Percentiles rank a stretch among this genome's conserved stretches.
These are phyloP conservation scores for Drosophila ambigua DNA, from an alignment of 1,140 invertebrate species.

Conservation along the genomic window DNA sequence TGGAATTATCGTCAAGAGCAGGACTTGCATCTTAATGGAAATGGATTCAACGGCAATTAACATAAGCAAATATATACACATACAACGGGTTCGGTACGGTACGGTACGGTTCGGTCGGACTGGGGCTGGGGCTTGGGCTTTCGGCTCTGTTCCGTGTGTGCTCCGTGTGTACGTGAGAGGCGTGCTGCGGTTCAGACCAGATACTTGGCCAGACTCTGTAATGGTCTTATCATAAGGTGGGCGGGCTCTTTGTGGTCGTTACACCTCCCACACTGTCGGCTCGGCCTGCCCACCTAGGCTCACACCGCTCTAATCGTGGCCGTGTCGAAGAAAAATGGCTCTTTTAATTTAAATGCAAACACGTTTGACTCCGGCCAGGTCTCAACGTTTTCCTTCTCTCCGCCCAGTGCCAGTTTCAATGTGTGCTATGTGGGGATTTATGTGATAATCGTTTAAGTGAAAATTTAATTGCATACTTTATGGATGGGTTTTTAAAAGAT, in stretches of 20 bases:
- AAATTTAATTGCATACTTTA: slow-evolving; percentile 84
- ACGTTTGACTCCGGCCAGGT: slow-evolving; percentile 70
- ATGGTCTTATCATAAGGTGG: slow-evolving; percentile 80
- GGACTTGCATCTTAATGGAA: slow-evolving; percentile 83
- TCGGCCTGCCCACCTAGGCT: slow-evolving; percentile 13
- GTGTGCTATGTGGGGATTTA: slow-evolving; percentile 69
- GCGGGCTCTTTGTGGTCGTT: slow-evolving; percentile 64
- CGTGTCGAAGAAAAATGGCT: slow-evolving; percentile 82
- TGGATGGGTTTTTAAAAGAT: slow-evolving; percentile 80
- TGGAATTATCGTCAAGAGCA: slow-evolving; percentile 79
- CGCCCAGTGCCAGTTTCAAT: slow-evolving; percentile 1
- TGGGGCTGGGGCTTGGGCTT: slow-evolving; percentile 2
- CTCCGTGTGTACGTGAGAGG: slow-evolving; percentile 61
- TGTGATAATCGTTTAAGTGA: slow-evolving; percentile 84
- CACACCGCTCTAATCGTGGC: slow-evolving; percentile 30
- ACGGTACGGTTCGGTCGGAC: slow-evolving; percentile 12
- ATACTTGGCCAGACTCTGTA: slow-evolving; percentile 72
- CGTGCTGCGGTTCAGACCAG: slow-evolving; percentile 69
- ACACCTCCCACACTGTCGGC: slow-evolving; percentile 9
- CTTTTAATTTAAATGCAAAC: slow-evolving; percentile 84
- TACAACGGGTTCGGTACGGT: slow-evolving; percentile 57
- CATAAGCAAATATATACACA: slow-evolving; percentile 84
- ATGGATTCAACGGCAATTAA: slow-evolving; percentile 84
- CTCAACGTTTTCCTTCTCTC: slow-evolving; percentile 2
- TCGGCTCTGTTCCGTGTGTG: slow-evolving; percentile 31